Evolutionary conservation across 2,888 invertebrate genomes (phyloP), one percentile per base, ranked within the genome.

Genomic region (Disparrhopalites patrizii): DNA sequence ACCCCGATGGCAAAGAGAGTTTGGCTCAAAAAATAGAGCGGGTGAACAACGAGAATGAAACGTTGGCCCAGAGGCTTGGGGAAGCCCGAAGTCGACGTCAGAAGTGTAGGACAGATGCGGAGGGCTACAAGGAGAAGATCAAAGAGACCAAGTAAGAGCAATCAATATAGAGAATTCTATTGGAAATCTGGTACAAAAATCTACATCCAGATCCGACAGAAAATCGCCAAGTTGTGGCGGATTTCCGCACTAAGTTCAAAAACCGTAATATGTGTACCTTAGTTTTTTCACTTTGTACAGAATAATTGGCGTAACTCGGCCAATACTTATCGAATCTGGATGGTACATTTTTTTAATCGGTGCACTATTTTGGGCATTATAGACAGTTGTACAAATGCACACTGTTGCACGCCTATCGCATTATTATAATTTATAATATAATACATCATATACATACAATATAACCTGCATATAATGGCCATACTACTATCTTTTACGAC

Each of bases 1-100:
- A 62, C 15, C 62, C 62, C 1, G 15, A 38, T 7, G 40, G 38
- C 8, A 30, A 20, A 23, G 62, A 62, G n/a, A 28, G 40, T 10
- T 23, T 62, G 28, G 52, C 54, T 3, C 23, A 31, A 4, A 33
- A 38, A 30, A 62, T 62, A 20, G 52, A 38, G 1, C 13, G 23
- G 15, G 30, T 54, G 38, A 62, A 62, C 40, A n/a, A 51, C 10
- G 62, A 62, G 27, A 62, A 62, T 28, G 33, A 62, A 18, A 27
- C 23, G 4, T 54, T 62, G 13, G 36, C 54, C 2, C 20, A 36
- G 7, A 18, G 54, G 25, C 23, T 62, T 8, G 52, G 33, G 1
- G 54, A 62, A 54, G 62, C 40, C 4, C 15, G 36, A 30, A 62
- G 54, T n/a, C n/a, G 38, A 8, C 51, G 38, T 25, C 36, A 33